Conservation (phyloP, 1,140 invertebrate species). For the Drosophila lacertosa region DNA sequence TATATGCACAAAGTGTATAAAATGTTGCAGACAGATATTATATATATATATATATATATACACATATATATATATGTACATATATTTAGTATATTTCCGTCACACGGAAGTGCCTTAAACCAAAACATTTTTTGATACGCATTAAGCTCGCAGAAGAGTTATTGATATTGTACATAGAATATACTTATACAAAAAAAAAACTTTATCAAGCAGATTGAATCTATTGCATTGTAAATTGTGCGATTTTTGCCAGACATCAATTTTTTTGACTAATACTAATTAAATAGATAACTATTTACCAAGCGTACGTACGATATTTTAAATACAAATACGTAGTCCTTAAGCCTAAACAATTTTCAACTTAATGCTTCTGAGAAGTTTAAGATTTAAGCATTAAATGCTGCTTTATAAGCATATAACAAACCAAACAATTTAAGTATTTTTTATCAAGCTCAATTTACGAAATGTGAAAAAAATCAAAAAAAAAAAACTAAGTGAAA, state of each 20-base stretch:
- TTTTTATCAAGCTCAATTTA: slow-evolving; percentile 69
- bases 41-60: slow-evolving; percentile 48
- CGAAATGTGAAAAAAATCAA: slow-evolving; percentile 35
- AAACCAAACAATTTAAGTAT: slow-evolving; percentile 53
- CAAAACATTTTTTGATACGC: slow-evolving; percentile 71
- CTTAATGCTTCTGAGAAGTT: slow-evolving; percentile 77
- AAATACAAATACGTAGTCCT: slow-evolving; percentile 37
- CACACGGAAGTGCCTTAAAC: slow-evolving; percentile 84
- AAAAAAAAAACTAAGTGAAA: slow-evolving; percentile 21
- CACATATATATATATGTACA: slow-evolving; percentile 56
- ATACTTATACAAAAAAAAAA: slow-evolving; percentile 22
- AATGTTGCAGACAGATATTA: slow-evolving; percentile 38
- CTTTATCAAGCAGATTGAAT: slow-evolving; percentile 24
- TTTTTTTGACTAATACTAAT: slow-evolving; percentile 73
- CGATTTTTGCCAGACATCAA: slow-evolving; percentile 72
- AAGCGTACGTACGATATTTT: slow-evolving; percentile 71
- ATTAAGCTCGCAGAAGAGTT: slow-evolving; percentile 42
- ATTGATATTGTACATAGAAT: slow-evolving; percentile 34
- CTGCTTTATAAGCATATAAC: slow-evolving; percentile 46
- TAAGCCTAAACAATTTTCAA: slow-evolving; percentile 60
- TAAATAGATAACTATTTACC: slow-evolving; percentile 68
- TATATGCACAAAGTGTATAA: slow-evolving; percentile 50
- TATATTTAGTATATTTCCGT: slow-evolving; percentile 83
- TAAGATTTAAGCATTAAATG: slow-evolving; percentile 75
- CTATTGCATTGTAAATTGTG: slow-evolving; percentile 75